Evolutionary conservation across 1,140 invertebrate genomes (phyloP).

Genomic region (Pseudomyrmex concolor): DNA sequence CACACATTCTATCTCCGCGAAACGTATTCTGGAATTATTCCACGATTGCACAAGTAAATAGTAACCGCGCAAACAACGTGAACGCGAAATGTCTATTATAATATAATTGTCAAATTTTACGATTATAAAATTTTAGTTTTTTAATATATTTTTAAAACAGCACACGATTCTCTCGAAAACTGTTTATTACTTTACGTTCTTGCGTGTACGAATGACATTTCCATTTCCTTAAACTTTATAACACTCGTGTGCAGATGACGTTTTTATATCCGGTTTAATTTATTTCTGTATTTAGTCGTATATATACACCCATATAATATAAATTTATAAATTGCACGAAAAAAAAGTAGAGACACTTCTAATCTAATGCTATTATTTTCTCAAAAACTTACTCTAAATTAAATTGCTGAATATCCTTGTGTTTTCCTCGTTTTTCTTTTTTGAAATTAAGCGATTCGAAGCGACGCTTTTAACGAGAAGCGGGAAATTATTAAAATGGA

Average conservation of each 20-base stretch:
- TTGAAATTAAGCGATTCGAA: too few species aligned
- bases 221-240: not conserved
- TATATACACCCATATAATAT: not conserved
- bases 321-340: not conserved
- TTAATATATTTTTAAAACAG: not conserved
- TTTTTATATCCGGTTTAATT: slow-evolving; percentile 1
- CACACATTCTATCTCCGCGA: not conserved
- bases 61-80: not conserved
- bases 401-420: not conserved
- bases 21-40: slow-evolving; percentile 29
- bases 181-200: not conserved
- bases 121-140: not conserved
- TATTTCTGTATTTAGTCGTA: not conserved
- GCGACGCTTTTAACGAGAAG: too few species aligned
- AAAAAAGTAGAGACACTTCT: not conserved
- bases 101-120: not conserved
- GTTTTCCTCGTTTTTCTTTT: too few species aligned
- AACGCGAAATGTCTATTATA: not conserved
- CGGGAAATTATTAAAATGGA: too few species aligned
- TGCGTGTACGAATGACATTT: not conserved
- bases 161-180: not conserved
- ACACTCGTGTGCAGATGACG: not conserved
- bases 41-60: not conserved
- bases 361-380: not conserved
- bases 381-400: not conserved